Evolutionary conservation across 2,113 vertebrate species (phyloP).

Genomic region (Sinosuthora webbiana): DNA sequence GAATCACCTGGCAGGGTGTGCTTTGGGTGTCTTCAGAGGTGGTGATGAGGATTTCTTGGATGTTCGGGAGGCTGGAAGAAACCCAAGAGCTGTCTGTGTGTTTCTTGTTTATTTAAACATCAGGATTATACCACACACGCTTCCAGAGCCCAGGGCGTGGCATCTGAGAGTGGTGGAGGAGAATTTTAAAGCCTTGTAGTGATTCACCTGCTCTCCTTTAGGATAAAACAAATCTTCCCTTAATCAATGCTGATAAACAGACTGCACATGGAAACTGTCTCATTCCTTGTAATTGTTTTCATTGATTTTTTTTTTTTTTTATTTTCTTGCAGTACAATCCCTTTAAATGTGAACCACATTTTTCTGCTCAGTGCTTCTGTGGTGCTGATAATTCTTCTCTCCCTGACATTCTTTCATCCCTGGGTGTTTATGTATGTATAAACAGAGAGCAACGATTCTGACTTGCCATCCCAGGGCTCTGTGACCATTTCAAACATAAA

Average conservation of each 20-base stretch:
- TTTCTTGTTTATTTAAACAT: background rate
- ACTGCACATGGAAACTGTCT: background rate
- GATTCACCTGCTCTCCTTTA: background rate
- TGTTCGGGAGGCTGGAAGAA: background rate
- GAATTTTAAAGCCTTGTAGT: background rate
- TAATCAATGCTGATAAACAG: background rate
- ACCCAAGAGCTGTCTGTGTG: background rate
- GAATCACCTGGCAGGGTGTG: background rate
- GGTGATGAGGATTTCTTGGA: background rate
- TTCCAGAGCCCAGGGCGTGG: background rate
- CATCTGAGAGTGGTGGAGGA: background rate
- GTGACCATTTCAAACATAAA: background rate
- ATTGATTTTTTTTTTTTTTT: background rate
- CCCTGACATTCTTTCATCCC: background rate
- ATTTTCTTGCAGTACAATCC: background rate
- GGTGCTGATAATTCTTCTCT: background rate
- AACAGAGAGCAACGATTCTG: background rate
- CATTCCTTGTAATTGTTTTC: background rate
- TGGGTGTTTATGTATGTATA: background rate
- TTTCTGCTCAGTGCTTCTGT: background rate
- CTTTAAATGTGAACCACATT: background rate
- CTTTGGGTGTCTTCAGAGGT: background rate
- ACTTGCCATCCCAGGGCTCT: background rate
- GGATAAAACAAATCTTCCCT: background rate
- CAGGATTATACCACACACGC: background rate